Evolutionary conservation across 2,797 vertebrate genomes (phyloP).

Genomic region (Pitangus sulphuratus): DNA sequence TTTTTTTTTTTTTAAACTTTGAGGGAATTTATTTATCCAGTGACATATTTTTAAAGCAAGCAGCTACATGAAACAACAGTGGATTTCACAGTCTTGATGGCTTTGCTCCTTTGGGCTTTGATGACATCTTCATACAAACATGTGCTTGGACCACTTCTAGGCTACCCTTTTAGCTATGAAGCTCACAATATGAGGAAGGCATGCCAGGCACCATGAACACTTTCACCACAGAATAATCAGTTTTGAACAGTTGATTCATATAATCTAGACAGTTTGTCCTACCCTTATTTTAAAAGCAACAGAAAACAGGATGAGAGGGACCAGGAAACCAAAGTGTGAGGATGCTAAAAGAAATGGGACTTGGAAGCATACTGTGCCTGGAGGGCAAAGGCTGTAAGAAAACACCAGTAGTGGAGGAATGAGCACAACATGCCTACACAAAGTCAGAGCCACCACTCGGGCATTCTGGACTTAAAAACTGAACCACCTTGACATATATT

Average conservation of each 20-base stretch:
- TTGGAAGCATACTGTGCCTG: not conserved
- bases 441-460: rapidly evolving
- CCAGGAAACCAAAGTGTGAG: rapidly evolving
- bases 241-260: rapidly evolving
- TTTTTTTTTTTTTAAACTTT: not conserved
- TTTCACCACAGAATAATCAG: not conserved
- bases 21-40: not conserved
- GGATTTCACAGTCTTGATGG: not conserved
- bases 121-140: not conserved
- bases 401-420: not conserved
- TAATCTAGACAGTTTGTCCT: not conserved
- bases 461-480: not conserved
- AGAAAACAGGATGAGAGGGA: not conserved
- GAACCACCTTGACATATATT: rapidly evolving
- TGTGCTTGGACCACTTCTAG: not conserved
- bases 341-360: not conserved
- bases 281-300: not conserved
- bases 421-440: not conserved
- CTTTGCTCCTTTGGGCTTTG: not conserved
- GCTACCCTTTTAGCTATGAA: not conserved
- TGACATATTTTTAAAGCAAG: not conserved
- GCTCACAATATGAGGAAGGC: not conserved
- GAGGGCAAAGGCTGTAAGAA: not conserved
- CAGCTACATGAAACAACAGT: not conserved
- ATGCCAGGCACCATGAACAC: not conserved